Base-by-base conservation (phyloP, 1,140 invertebrate genomes). In the Matsumurasca onukii region DNA sequence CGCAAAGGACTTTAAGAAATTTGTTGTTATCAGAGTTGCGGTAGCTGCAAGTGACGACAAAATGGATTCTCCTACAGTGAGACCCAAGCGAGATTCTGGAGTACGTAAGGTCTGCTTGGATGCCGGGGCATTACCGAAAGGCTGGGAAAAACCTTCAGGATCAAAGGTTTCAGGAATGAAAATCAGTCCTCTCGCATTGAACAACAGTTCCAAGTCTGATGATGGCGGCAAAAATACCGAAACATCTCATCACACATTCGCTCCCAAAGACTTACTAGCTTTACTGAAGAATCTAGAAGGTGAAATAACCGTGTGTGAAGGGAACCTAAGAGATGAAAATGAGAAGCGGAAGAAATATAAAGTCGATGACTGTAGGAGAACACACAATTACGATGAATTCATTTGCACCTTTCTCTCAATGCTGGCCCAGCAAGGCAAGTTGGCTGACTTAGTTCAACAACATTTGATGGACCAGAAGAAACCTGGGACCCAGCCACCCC, bases 361-460 rank as follows among this genome's bases (percentile, higher is more conserved):
- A 84, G 88, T 93, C 68, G 91, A 93, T 77, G 90, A 92, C 75
- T 91, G 89, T 75, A 83, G 91, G 52, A 83, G 91, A 68, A 93
- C 94, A 0, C 96, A 98, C 78, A 97, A 98, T 82, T 98, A 98
- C 80, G 95, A 98, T 78, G 92, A 97, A 79, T 98, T 98, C 79
- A 97, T 98, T 73, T 95, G 93, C 76, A 97, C 95, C 3, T 98
- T 98, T 81, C 83, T 98, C 29, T 94, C 94, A 17, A 97, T 98
- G 94, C 79, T 98, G 70, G 94, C 95, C 0, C 93, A 98, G 77
- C 91, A 96, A 78, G 95, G 95, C 15, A 91, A 94, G 76, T 82
- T 98, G 2, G 93, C 90, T 0, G 93, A 96, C 80, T 85, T 98
- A 66, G 92, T 98, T 1, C 90, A 96, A 70, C 91, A 95, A 73